Base-by-base conservation (phyloP, 2,113 vertebrate species). In the Stercorarius parasiticus region DNA sequence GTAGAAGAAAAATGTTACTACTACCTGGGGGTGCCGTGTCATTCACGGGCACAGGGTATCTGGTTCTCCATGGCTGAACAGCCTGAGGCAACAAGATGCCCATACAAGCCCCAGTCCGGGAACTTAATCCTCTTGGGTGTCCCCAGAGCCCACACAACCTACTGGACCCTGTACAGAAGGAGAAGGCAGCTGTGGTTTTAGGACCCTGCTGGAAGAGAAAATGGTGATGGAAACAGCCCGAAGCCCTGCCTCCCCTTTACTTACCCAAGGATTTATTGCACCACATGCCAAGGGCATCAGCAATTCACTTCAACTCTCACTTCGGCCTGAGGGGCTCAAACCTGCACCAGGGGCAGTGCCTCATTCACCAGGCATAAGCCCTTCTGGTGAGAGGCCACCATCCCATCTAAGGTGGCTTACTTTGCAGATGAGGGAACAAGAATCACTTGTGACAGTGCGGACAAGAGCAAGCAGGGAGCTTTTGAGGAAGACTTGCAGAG, bases 31-130 rank as follows among this genome's bases (percentile, higher is more conserved):
- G 26, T 61, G 55, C 15, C 21, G 9, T 5, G 5, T 20, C 58
- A 66, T 32, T 53, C 36, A 42, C 1, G 8, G 36, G 38, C 71
- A 69, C 1, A 6, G 21, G 25, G 7, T 17, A 62, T 4, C 22
- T 58, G 26, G 5, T 25, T 72, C 2, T 8, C 27, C 14, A 21
- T 4, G 15, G 58, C 40, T 45, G 26, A 61, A 34, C 26, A 78
- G 30, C 36, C 20, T 52, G 18, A 21, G 69, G 47, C 34, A 74
- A 78, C 10, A 25, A 36, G 36, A 42, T 25, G 30, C 10, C 9
- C 7, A 8, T 0, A n/a, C 0, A 0, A n/a, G 52, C 7, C 42
- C 52, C 12, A 2, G 13, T 47, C 23, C n/a, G 27, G 45, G 4
- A 45, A 6, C 38, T 86, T 38, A 21, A 53, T 34, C 20, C 30